Conservation (phyloP, 1,140 invertebrate species). For the Calosoma granatense region DNA sequence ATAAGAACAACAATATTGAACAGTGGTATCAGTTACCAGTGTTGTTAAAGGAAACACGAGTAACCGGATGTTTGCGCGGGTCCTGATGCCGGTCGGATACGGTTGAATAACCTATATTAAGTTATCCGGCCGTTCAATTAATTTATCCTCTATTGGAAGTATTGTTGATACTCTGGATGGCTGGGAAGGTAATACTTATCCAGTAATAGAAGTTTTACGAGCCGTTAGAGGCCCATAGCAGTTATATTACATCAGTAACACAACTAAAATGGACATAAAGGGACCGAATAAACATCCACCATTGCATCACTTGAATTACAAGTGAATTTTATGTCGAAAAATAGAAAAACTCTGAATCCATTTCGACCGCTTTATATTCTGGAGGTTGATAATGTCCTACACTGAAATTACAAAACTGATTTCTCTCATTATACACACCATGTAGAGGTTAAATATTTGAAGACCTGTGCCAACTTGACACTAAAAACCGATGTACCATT, state of each 20-base stretch:
- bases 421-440: too few species aligned
- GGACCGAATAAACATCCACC: not conserved
- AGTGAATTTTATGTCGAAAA: not conserved
- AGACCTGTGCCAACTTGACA: too few species aligned
- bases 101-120: not conserved
- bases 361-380: too few species aligned
- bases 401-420: too few species aligned
- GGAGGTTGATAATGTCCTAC: too few species aligned
- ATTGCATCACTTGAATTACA: not conserved
- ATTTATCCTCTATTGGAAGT: not conserved
- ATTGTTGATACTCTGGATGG: not conserved
- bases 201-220: not conserved
- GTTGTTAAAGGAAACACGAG: not conserved
- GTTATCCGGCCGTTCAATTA: conserved; percentile 2
- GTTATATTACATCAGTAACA: not conserved
- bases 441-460: too few species aligned
- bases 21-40: not conserved
- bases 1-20: not conserved
- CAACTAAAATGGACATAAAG: not conserved
- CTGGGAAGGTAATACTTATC: not conserved
- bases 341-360: too few species aligned
- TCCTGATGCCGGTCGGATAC: too few species aligned
- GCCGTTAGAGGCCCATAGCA: not conserved
- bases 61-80: not conserved
- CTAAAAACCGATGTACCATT: too few species aligned